Percentiles rank a stretch among this genome's conserved stretches.
phyloP scores from a whole-genome alignment of 2,113 vertebrate species.

The Oncorhynchus clarkii region DNA sequence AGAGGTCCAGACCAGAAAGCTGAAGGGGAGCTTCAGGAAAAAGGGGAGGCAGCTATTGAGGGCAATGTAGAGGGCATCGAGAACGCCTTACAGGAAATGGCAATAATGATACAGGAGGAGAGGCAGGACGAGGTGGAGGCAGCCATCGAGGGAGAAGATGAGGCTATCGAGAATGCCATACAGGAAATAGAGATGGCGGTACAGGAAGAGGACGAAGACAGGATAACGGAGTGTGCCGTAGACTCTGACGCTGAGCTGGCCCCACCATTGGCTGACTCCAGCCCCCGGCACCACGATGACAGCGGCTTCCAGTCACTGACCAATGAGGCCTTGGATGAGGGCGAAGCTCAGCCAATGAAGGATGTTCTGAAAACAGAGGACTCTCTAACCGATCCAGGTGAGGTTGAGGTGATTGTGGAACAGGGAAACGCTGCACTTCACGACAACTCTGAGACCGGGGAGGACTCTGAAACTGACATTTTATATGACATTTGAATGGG shows the following conservation, averaged over 20 bases:
- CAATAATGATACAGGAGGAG: too few species aligned
- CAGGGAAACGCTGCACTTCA: constrained; percentile 32
- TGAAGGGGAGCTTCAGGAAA: not conserved
- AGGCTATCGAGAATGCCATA: constrained; percentile 34
- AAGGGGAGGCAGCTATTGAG: not conserved
- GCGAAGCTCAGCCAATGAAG: constrained; percentile 8
- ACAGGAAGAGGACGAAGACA: constrained; percentile 44
- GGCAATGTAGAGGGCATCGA: constrained; percentile 15
- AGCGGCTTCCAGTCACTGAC: constrained; percentile 57
- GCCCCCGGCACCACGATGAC: constrained; percentile 27
- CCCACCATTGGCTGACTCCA: constrained; percentile 22
- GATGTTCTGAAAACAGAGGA: constrained; percentile 38
- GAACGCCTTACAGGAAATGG: constrained; percentile 47
- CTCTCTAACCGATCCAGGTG: constrained; percentile 28
- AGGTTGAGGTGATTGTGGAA: constrained; percentile 45
- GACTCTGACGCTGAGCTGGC: constrained; percentile 39
- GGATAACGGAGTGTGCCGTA: not conserved
- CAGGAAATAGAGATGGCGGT: constrained; percentile 51
- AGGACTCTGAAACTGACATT: constrained; percentile 38
- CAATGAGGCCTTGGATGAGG: constrained; percentile 36
- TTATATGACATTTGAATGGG: constrained; percentile 10
- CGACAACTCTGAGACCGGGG: constrained; percentile 54
- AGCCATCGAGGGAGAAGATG: constrained; percentile 19
- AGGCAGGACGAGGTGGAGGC: constrained; percentile 6
- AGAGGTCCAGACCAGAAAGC: constrained; percentile 19